These are phyloP conservation scores for Trochalopteron elliotii DNA, from an alignment of 2,113 vertebrate genomes.

Conservation along the genomic window DNA sequence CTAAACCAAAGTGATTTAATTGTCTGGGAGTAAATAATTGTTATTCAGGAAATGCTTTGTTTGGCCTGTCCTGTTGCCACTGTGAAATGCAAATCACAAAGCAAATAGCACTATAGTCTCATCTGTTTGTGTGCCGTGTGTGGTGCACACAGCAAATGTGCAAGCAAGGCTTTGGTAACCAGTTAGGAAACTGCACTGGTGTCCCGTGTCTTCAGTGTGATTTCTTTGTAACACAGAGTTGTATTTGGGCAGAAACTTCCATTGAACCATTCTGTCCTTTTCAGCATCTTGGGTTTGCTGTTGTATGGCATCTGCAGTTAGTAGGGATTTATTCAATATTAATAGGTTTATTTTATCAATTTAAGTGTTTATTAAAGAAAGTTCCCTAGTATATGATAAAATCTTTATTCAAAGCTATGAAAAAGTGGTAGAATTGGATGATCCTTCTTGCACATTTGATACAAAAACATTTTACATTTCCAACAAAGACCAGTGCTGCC, in stretches of 20 bases:
- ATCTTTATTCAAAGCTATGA: conserved; percentile 47
- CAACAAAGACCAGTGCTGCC: conserved; percentile 35
- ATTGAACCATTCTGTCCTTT: not conserved
- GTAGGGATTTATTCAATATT: conserved; percentile 5
- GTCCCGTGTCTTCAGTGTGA: not conserved
- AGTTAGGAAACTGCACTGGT: not conserved
- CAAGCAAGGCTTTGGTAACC: not conserved
- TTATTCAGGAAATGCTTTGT: not conserved
- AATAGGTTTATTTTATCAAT: conserved; percentile 23
- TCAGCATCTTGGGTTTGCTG: not conserved
- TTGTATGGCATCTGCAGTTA: not conserved
- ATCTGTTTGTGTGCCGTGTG: not conserved
- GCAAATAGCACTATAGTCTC: not conserved
- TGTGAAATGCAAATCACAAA: not conserved
- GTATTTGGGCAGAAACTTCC: not conserved
- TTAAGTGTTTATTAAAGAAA: conserved; percentile 35
- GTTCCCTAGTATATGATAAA: not conserved
- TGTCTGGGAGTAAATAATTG: not conserved
- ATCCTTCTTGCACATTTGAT: conserved; percentile 26
- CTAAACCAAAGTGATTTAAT: conserved; percentile 12
- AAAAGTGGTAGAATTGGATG: conserved; percentile 16
- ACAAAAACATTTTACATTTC: conserved; percentile 46
- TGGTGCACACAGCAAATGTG: not conserved
- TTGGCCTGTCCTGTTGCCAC: not conserved
- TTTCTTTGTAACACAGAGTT: not conserved